A percentile compares a stretch with the other conserved stretches of the same genome.
phyloP scores from a whole-genome alignment of 1,140 invertebrate genomes.

The Acyrthosiphon pisum region DNA sequence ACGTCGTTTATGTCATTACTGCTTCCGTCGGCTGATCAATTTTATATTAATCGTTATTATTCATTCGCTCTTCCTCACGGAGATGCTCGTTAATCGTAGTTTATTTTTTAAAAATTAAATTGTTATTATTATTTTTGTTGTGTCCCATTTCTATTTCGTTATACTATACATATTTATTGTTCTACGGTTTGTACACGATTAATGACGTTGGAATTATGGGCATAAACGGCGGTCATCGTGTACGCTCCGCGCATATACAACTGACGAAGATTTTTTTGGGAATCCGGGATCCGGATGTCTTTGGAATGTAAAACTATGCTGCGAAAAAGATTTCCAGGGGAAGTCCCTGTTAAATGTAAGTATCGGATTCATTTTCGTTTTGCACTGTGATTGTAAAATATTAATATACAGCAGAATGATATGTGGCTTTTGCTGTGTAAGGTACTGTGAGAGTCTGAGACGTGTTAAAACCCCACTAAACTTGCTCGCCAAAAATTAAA shows the following conservation, averaged over 20 bases:
- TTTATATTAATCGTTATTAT: neutral
- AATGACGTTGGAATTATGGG: constrained; percentile 19
- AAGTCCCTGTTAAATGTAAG: constrained; percentile 51
- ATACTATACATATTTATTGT: neutral
- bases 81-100: neutral
- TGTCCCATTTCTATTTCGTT: neutral
- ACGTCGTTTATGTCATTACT: neutral
- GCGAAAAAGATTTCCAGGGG: constrained; percentile 48
- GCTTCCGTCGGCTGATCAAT: neutral
- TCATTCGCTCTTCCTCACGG: neutral
- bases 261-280: neutral
- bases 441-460: too few relatives aligned
- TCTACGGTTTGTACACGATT: neutral
- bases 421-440: neutral
- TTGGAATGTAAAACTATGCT: constrained; percentile 49
- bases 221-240: neutral
- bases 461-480: neutral
- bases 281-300: constrained; percentile 55
- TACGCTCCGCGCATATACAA: neutral
- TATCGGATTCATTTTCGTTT: neutral
- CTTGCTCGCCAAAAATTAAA: neutral
- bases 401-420: neutral
- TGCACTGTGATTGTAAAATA: neutral
- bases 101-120: neutral
- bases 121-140: neutral